These are phyloP conservation scores for Nymphalis polychloros DNA, from an alignment of 2,888 invertebrate species.

Conservation along the genomic window DNA sequence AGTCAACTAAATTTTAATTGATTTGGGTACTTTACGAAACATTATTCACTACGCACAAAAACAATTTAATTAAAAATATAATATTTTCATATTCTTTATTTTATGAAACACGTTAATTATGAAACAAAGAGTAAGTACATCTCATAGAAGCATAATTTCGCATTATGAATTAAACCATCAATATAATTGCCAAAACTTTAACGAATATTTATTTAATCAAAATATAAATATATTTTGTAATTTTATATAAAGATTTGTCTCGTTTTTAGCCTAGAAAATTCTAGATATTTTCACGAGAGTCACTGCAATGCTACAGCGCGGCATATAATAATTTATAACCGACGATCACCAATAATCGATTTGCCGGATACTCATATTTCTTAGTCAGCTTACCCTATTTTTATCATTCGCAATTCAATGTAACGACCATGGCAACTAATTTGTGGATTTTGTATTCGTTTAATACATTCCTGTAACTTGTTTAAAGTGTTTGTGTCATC, in stretches of 20 bases:
- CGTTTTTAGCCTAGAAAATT: not conserved
- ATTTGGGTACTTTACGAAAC: slow-evolving; percentile 44
- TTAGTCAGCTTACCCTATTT: not conserved
- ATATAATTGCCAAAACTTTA: no score
- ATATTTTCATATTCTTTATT: not conserved
- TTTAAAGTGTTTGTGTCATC: no score
- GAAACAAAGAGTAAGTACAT: no score
- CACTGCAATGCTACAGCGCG: slow-evolving; percentile 3
- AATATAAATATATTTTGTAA: no score
- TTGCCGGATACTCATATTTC: slow-evolving; percentile 2
- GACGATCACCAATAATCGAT: not conserved
- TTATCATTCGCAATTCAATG: not conserved
- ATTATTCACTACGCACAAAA: not conserved
- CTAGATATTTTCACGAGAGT: not conserved
- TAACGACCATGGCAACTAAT: not conserved
- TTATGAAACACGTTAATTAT: no score
- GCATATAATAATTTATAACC: not conserved
- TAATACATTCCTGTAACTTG: no score
- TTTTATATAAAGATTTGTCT: no score
- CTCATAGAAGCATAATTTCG: no score
- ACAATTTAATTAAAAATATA: no score
- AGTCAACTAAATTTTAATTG: slow-evolving; percentile 65
- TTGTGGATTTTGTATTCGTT: not conserved
- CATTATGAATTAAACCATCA: no score
- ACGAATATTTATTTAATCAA: no score